Base-by-base conservation (phyloP, 2,888 invertebrate genomes). In the Folsomia manolachei region DNA sequence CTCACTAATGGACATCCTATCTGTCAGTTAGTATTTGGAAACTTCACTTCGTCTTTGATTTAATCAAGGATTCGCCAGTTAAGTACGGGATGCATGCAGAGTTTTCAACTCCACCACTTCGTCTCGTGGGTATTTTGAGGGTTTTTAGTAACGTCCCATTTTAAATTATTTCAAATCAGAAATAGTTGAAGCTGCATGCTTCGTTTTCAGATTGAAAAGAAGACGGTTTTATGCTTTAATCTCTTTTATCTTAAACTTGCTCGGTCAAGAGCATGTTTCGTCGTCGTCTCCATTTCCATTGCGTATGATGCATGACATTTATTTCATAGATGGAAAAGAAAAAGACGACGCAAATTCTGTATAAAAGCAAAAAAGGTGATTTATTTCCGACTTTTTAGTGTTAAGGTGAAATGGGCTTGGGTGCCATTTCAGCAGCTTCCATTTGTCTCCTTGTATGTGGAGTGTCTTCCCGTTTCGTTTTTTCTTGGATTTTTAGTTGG, bases 21-120 rank as follows among this genome's bases (percentile, higher is more conserved):
- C 63, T 70, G 70, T 73, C 73, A 73, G 70, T 73, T 39, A 66
- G 51, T 73, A 63, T 73, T 72, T 72, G 69, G 65, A 70, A 70
- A 27, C 63, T 70, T 70, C 70, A 65, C 27, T 61, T 65, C 66
- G 67, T 73, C 73, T 70, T 70, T 70, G 73, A 73, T 73, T 73
- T 56, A 73, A 73, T 73, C 70, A 73, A 70, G 69, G 70, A 64
- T 69, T 56, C 56, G 66, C n/a, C n/a, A n/a, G n/a, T n/a, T n/a
- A n/a, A n/a, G n/a, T n/a, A 65, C 69, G 69, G 69, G 69, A 72
- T 63, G 69, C 69, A 61, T 60, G 69, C 26, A 27, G 27, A n/a
- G n/a, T n/a, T n/a, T n/a, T n/a, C n/a, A n/a, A n/a, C n/a, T n/a
- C n/a, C n/a, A n/a, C n/a, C n/a, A n/a, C n/a, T n/a, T n/a, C n/a